Base-by-base conservation (phyloP, 64 coral and sea anemone genomes). In the Hydrozoanthus tunicans region DNA sequence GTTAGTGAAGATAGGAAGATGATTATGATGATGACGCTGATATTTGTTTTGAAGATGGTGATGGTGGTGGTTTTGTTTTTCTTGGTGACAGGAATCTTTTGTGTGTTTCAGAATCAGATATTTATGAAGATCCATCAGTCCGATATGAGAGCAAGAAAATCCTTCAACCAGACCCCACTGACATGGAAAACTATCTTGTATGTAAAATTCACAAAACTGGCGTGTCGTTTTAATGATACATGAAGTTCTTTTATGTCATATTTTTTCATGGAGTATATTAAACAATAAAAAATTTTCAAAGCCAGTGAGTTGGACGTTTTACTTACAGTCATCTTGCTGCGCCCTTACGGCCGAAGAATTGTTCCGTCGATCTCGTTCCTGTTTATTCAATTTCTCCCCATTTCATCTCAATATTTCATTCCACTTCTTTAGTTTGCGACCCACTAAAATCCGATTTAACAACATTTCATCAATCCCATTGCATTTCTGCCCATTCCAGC, bases 171-270 rank as follows among this genome's bases (percentile, higher is more conserved):
- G 96, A 98, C n/a, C 96, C 96, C 62, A 93, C 94, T 10, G 75
- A 91, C 52, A 93, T 98, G 94, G 94, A 98, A 14, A 98, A 93
- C 56, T 98, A 98, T 78, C 91, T 98, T 83, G 96, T 98, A 93
- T 72, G 84, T 78, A 63, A 15, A 15, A 14, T 23, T 7, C n/a
- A 53, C 14, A 54, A 68, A 9, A 58, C 77, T 51, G 17, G 2
- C 9, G 57, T 9, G 5, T 24, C 3, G 8, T 25, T 6, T 2
- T 0, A 23, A 54, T 91, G 6, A 23, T 27, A 32, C 3, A 64
- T n/a, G n/a, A 32, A 64, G 5, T 58, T 75, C 9, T 7, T 7
- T n/a, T 25, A 25, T 72, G 2, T 17, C 65, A 69, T 43, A 43
- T 43, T 43, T 43, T 43, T 43, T 43, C 32, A 1, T 43, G 32